Conservation (phyloP, 1,140 invertebrate species). For the Polyergus mexicanus region DNA sequence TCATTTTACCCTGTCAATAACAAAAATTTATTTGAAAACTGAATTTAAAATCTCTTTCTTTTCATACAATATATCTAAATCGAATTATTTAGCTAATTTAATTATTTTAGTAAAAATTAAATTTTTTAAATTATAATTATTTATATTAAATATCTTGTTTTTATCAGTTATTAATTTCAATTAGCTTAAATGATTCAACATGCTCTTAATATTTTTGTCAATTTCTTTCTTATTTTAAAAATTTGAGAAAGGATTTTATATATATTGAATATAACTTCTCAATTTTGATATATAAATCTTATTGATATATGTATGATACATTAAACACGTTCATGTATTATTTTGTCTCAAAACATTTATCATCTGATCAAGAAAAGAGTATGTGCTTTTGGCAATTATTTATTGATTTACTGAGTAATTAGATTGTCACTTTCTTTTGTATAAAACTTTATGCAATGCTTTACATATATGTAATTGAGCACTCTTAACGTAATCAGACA, state of each 20-base stretch:
- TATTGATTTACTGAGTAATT: slow-evolving; percentile 7
- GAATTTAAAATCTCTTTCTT: not conserved
- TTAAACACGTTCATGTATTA: slow-evolving; percentile 42
- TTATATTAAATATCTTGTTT: not conserved
- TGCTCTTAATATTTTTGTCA: slow-evolving; percentile 7
- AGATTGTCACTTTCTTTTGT: not conserved
- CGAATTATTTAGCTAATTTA: slow-evolving; percentile 7
- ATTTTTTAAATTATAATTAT: not conserved
- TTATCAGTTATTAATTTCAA: not conserved
- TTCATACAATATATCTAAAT: not conserved
- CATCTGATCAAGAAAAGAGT: slow-evolving; percentile 29
- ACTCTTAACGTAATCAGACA: slow-evolving; percentile 45
- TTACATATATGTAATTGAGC: not conserved
- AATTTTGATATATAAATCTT: not conserved
- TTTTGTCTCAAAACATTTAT: slow-evolving; percentile 49
- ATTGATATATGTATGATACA: slow-evolving; percentile 42
- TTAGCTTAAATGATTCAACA: no score
- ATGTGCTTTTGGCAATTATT: slow-evolving; percentile 33
- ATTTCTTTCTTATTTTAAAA: slow-evolving; percentile 26
- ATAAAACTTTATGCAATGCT: slow-evolving; percentile 47
- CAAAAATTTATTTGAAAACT: slow-evolving; percentile 1
- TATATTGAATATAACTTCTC: not conserved
- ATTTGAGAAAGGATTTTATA: not conserved
- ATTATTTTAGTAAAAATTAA: not conserved
- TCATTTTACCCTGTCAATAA: not conserved